A percentile compares a stretch with the other conserved stretches of the same genome.
Conservation (phyloP, 2,888 invertebrate species). For the Caradrina kadenii region DNA sequence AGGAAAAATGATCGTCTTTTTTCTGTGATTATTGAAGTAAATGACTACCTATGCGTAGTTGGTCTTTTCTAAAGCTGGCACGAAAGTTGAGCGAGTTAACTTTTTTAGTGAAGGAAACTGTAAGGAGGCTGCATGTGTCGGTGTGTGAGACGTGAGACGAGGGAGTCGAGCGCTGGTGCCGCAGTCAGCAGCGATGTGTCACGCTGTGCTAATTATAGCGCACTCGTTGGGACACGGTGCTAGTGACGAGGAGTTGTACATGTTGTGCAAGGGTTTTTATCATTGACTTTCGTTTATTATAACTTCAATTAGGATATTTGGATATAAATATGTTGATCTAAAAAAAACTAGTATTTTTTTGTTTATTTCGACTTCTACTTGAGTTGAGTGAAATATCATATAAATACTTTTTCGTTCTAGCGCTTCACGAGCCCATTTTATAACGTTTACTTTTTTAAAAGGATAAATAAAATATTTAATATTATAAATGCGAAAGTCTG, state of each 20-base stretch:
- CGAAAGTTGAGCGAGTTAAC: slow-evolving; percentile 15
- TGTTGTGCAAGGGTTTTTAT: neutral
- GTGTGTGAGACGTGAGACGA: slow-evolving; percentile 57
- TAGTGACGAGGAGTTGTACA: slow-evolving; percentile 10
- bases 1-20: slow-evolving; percentile 1
- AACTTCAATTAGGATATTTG: neutral
- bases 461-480: no score
- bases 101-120: slow-evolving; percentile 13
- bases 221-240: neutral
- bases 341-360: no score
- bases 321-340: no score
- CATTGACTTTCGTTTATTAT: neutral
- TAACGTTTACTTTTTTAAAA: no score
- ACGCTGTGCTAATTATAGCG: slow-evolving; percentile 38
- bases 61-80: slow-evolving; percentile 18
- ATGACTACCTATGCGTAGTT: neutral
- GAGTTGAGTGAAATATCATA: no score
- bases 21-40: neutral
- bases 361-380: no score
- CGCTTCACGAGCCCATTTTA: no score
- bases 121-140: slow-evolving; percentile 39
- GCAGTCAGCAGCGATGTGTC: slow-evolving; percentile 43
- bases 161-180: slow-evolving; percentile 26
- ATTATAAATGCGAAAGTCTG: no score
- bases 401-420: no score